Conservation (phyloP, 53 echinoderm and acorn worm species). For the Echinarachnius parma region DNA sequence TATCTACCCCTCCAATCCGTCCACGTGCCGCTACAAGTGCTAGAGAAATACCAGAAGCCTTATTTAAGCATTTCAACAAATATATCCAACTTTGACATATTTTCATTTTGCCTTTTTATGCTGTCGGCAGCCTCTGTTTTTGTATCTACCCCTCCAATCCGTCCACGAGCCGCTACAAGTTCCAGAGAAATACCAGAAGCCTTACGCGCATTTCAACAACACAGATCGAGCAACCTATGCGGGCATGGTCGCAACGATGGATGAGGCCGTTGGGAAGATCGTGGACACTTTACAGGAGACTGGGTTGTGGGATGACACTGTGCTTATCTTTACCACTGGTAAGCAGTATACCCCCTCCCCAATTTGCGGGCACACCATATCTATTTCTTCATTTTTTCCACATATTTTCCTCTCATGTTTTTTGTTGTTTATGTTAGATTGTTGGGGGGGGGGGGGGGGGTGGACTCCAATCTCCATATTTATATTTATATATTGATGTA, state of each 20-base stretch:
- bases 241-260: constrained; percentile 81
- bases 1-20: constrained; percentile 77
- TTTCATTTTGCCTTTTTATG: not conserved
- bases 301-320: constrained; percentile 72
- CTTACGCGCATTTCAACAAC: constrained; percentile 50
- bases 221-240: constrained; percentile 48
- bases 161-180: constrained; percentile 88
- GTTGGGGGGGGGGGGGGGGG: too few species aligned
- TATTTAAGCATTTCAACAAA: too few species aligned
- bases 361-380: too few species aligned
- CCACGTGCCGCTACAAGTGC: constrained; percentile 86
- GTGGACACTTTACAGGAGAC: constrained; percentile 44
- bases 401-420: too few species aligned
- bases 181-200: constrained; percentile 58
- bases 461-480: too few species aligned
- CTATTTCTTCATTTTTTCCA: too few species aligned
- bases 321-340: constrained; percentile 88
- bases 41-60: constrained; percentile 54
- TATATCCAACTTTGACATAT: too few species aligned
- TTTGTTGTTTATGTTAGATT: too few species aligned
- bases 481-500: too few species aligned
- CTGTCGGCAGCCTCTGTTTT: constrained; percentile 66
- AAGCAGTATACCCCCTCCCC: constrained; percentile 1
- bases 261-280: constrained; percentile 75
- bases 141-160: constrained; percentile 76